Base-by-base conservation (phyloP, 2,888 invertebrate genomes). In the Ormyrus labotus region DNA sequence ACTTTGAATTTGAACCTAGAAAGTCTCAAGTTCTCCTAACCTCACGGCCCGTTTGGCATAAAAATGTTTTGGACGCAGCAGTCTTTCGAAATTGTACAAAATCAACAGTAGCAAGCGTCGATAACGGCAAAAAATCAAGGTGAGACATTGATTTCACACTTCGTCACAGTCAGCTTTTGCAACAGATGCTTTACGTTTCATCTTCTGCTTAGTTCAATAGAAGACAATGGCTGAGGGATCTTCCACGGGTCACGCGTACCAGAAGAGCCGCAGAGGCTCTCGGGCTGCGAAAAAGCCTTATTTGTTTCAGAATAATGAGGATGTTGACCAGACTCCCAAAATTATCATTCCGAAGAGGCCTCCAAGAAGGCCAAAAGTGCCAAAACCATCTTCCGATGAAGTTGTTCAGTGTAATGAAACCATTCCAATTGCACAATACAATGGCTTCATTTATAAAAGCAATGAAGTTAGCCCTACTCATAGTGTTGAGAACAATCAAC, bases 321-420 rank as follows among this genome's bases (percentile, higher is more conserved):
- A 70, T 4, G 5, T 8, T 6, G 7, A 9, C 2, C 8, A 6
- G 8, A 8, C 64, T 10, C 69, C 69, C 7, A 76, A 64, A 9
- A 63, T 81, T n/a, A 45, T 81, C 0, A 69, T 81, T 0, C 71
- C 63, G n/a, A 81, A 81, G 34, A 72, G 81, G 13, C 81, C 72
- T 68, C 81, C 81, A 1, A 47, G 81, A 1, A 65, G 63, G 13
- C 81, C 81, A 19, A 80, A 74, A 45, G 51, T 80, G 10, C 34
- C 34, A 34, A 34, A 34, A 34, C 34, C 34, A 34, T 34, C 34
- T 34, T 34, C 34, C 34, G 34, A 34, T 34, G 11, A 53, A 63
- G 51, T 74, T 74, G 79, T 34, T 34, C 34, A 34, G 34, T 34
- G 68, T 0, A 51, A 7, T 6, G 45, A 45, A 53, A 48, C 60